Evolutionary conservation across 2,797 vertebrate genomes (phyloP).

Genomic region (Helostoma temminkii): DNA sequence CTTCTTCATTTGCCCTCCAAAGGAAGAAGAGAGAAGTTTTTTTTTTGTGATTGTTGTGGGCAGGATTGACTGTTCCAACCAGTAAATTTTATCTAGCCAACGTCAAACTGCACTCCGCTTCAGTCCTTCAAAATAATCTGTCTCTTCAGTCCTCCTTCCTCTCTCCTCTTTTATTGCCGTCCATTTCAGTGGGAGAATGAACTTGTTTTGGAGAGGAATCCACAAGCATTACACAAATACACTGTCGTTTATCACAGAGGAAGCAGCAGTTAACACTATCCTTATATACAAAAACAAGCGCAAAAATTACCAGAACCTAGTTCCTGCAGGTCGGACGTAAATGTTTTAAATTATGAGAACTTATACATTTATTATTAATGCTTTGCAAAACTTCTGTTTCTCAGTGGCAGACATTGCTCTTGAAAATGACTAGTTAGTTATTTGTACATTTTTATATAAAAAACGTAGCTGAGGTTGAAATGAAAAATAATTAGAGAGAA

Average conservation of each 20-base stretch:
- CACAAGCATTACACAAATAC: constrained; percentile 53
- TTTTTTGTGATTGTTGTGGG: constrained; percentile 48
- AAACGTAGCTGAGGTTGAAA: constrained; percentile 30
- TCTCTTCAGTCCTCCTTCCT: constrained; percentile 52
- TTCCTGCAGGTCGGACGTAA: constrained; percentile 59
- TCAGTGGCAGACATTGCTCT: constrained; percentile 66
- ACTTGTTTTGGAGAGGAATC: constrained; percentile 26
- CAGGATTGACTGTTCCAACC: constrained; percentile 47
- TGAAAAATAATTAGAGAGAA: constrained; percentile 17
- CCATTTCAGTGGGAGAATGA: constrained; percentile 57
- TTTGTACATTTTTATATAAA: constrained; percentile 59
- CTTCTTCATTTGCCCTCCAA: constrained; percentile 58
- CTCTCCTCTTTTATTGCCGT: constrained; percentile 59
- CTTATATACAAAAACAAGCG: constrained; percentile 57
- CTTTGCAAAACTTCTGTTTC: constrained; percentile 55
- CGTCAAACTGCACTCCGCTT: constrained; percentile 46
- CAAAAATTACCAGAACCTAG: constrained; percentile 55
- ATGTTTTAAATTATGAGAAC: constrained; percentile 62
- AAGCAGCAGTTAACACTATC: constrained; percentile 61
- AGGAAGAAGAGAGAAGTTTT: constrained; percentile 54
- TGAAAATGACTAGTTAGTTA: constrained; percentile 51
- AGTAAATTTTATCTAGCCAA: constrained; percentile 42
- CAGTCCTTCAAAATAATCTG: constrained; percentile 45
- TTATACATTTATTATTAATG: constrained; percentile 60
- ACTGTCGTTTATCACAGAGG: constrained; percentile 54